Evolutionary conservation across 2,888 invertebrate genomes (phyloP), one percentile per base, ranked within the genome.

Genomic region (Augochlorella aurata): DNA sequence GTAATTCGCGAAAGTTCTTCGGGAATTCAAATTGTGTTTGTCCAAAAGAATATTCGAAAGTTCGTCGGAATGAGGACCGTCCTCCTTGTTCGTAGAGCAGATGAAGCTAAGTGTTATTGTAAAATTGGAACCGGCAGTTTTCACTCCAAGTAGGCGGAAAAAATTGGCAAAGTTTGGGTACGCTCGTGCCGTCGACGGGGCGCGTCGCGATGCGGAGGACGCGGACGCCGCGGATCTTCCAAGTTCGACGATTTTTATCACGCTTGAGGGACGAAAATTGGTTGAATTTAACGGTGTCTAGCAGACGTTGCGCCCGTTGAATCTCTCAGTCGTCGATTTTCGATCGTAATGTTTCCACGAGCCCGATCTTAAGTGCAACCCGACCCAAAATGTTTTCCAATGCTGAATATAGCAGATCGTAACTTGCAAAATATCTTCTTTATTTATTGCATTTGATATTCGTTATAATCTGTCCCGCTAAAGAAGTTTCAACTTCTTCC

Each of bases 101-200:
- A 73, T 21, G 50, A 38, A 38, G 38, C 65, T 38, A 50, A 73
- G 50, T 38, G 65, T 44, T 50, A 50, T 65, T 73, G 73, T 65
- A 73, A 73, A 65, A 73, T 73, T 73, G 21, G 38, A 44, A 65
- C 65, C 50, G 65, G 38, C 12, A 73, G 38, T 73, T 73, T 65
- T 65, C 73, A 38, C 65, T 73, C 29, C 73, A 73, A 73, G 73
- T 49, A 49, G 38, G 38, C 65, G 65, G 73, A 73, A 73, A 73
- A 73, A 73, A 65, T 65, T 73, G 63, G 65, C 50, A 50, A 73
- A 73, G 65, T 73, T 73, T 65, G 73, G 50, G 24, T 1, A 63
- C n/a, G 18, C 16, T 18, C 44, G 21, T 38, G 21, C 45, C 24
- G 65, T 63, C 61, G 29, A 18, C 63, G 38, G 38, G 38, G 38